These are phyloP conservation scores for Tragelaphus imberbis DNA, from an alignment of 2,113 vertebrate genomes.

Conservation along the genomic window DNA sequence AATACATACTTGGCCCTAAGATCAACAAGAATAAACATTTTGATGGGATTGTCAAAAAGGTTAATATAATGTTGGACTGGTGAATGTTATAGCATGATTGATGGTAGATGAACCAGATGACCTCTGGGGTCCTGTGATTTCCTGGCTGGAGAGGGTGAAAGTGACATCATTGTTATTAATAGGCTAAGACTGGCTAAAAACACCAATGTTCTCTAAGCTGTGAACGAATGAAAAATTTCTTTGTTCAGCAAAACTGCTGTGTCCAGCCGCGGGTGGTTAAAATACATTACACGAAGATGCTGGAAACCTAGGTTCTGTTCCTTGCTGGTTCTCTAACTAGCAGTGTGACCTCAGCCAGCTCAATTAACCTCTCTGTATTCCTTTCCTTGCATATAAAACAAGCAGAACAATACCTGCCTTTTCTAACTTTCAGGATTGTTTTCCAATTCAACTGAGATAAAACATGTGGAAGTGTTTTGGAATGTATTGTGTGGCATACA, in stretches of 20 bases:
- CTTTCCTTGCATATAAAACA: conserved; percentile 59
- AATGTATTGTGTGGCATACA: conserved; percentile 32
- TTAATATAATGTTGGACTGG: not conserved
- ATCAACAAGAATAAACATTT: not conserved
- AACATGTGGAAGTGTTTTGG: conserved; percentile 40
- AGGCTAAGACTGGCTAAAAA: not conserved
- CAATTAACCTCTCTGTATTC: conserved; percentile 60
- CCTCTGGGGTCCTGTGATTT: conserved; percentile 36
- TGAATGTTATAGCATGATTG: not conserved
- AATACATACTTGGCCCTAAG: not conserved
- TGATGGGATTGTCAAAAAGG: conserved; percentile 17
- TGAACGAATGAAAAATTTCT: conserved; percentile 36
- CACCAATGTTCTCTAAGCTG: not conserved
- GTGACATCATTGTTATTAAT: conserved; percentile 47
- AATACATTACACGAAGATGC: conserved; percentile 19
- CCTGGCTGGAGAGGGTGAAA: conserved; percentile 8
- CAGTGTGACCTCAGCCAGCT: conserved; percentile 47
- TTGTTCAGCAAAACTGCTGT: conserved; percentile 51
- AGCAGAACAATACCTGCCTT: conserved; percentile 51
- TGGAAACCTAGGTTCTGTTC: conserved; percentile 29
- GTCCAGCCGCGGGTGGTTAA: not conserved
- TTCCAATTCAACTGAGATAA: conserved; percentile 49
- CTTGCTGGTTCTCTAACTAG: conserved; percentile 54
- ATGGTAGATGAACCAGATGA: conserved; percentile 10
- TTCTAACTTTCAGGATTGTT: conserved; percentile 58